Evolutionary conservation across 2,113 vertebrate genomes (phyloP).

Genomic region (Speoplatyrhinus poulsoni): DNA sequence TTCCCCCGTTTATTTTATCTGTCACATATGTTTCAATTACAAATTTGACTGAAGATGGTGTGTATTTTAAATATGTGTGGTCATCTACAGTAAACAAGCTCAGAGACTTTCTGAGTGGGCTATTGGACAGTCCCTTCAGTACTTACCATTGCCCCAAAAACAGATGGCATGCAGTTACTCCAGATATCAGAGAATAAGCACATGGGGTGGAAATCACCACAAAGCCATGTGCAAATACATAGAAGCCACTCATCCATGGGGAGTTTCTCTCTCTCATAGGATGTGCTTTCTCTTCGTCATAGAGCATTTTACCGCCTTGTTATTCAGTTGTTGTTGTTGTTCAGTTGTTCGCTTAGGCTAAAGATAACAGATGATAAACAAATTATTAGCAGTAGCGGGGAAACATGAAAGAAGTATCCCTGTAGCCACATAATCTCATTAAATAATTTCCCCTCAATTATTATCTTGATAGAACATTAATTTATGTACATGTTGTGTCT

Average conservation of each 20-base stretch:
- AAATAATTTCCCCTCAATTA: neutral
- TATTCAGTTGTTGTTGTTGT: neutral
- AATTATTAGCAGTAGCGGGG: neutral
- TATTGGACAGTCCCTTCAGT: constrained; percentile 43
- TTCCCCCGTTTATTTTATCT: neutral
- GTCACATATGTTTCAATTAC: neutral
- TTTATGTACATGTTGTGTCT: neutral
- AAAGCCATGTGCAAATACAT: constrained; percentile 17
- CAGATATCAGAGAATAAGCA: neutral
- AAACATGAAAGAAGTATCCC: no score
- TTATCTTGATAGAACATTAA: neutral
- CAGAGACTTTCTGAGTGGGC: constrained; percentile 30
- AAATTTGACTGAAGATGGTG: constrained; percentile 13
- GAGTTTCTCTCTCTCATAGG: constrained; percentile 40
- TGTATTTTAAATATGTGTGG: neutral
- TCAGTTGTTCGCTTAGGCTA: neutral
- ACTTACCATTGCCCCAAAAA: constrained; percentile 10
- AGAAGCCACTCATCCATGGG: constrained; percentile 47
- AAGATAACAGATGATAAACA: neutral
- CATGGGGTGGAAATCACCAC: constrained; percentile 57
- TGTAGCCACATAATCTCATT: no score
- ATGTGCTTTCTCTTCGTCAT: constrained; percentile 35
- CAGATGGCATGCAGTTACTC: neutral
- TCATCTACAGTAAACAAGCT: constrained; percentile 23
- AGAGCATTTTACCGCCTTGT: constrained; percentile 11